These are phyloP conservation scores for Mus spretus DNA, from an alignment of 2,797 vertebrate species.

Conservation along the genomic window DNA sequence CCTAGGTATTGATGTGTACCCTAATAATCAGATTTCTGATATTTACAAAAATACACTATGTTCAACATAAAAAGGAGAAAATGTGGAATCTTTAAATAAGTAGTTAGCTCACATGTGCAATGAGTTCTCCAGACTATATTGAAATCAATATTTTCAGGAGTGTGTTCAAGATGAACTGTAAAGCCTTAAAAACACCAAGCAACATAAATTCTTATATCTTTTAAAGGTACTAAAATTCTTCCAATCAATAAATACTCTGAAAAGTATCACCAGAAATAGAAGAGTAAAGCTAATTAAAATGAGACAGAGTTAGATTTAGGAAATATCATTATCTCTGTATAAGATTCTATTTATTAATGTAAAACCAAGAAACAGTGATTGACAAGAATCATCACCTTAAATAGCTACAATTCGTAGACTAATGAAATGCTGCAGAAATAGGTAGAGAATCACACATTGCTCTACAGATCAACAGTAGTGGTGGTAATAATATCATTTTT, in stretches of 20 bases:
- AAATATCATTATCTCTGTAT: neutral
- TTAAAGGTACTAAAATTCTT: neutral
- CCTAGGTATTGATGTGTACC: slow-evolving; percentile 48
- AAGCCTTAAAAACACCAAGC: slow-evolving; percentile 1
- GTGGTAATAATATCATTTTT: neutral
- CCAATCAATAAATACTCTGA: neutral
- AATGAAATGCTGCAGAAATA: neutral
- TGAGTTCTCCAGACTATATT: slow-evolving; percentile 22
- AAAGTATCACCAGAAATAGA: neutral
- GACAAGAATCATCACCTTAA: neutral
- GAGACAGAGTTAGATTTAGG: neutral
- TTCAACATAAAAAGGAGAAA: slow-evolving; percentile 50
- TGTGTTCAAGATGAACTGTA: neutral
- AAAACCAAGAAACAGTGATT: neutral
- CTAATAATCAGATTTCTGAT: slow-evolving; percentile 59
- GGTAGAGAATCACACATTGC: neutral
- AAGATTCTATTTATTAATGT: neutral
- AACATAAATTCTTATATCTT: neutral
- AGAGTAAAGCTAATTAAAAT: slow-evolving; percentile 13
- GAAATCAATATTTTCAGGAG: slow-evolving; percentile 61
- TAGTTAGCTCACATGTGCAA: neutral
- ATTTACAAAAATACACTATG: neutral
- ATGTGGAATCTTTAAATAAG: slow-evolving; percentile 62
- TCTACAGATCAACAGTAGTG: neutral
- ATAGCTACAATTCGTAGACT: neutral